Percentiles rank a stretch among this genome's conserved stretches.
Conservation (phyloP, 2,113 vertebrate species). For the Myrmecobius fasciatus region DNA sequence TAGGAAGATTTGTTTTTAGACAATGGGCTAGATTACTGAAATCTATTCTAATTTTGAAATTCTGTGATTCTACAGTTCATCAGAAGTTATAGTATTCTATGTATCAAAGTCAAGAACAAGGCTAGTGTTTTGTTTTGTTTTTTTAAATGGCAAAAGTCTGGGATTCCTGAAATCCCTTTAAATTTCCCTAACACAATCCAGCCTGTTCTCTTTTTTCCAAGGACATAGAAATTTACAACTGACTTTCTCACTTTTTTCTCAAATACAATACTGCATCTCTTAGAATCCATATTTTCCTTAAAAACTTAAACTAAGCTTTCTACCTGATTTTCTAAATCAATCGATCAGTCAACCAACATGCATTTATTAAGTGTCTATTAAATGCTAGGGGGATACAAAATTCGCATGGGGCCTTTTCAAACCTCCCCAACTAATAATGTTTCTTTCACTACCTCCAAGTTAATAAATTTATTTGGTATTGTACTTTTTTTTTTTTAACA, state of each 20-base stretch:
- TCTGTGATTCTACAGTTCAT: background rate
- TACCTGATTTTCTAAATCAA: background rate
- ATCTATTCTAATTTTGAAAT: background rate
- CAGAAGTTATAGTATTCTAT: background rate
- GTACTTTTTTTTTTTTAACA: too few species aligned
- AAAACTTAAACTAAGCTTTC: background rate
- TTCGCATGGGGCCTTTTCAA: background rate
- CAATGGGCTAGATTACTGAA: background rate
- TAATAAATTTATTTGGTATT: background rate
- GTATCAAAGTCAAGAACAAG: background rate
- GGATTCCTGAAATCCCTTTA: background rate
- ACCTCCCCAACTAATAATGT: background rate
- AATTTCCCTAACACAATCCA: background rate
- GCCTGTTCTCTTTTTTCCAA: background rate
- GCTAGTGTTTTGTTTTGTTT: background rate
- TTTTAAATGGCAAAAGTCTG: background rate
- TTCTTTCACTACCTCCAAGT: background rate
- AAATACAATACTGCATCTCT: background rate
- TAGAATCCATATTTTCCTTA: background rate
- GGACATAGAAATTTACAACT: background rate
- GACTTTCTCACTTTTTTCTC: background rate
- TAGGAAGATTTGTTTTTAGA: background rate
- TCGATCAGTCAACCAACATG: background rate
- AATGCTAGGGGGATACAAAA: background rate
- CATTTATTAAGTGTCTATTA: background rate